These are phyloP conservation scores for Buceros bicornis DNA, from an alignment of 2,797 vertebrate species.

Conservation along the genomic window DNA sequence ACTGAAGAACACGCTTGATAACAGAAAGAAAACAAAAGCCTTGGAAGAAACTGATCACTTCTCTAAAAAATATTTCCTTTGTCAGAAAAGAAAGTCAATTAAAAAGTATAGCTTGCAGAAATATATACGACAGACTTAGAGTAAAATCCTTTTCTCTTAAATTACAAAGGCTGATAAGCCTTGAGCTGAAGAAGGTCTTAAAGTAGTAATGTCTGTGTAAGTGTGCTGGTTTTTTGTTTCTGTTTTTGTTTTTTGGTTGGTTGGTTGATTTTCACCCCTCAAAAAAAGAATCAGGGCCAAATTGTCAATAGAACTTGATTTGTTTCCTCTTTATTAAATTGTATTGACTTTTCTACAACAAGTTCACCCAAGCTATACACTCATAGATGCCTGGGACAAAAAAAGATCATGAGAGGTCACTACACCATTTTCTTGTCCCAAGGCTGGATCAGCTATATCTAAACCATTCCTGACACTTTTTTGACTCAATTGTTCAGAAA, in stretches of 20 bases:
- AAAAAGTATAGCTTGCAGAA: background rate
- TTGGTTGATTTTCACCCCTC: background rate
- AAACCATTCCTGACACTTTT: background rate
- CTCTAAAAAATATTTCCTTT: background rate
- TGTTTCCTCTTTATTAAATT: conserved; percentile 3
- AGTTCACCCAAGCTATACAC: background rate
- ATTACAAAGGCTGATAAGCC: background rate
- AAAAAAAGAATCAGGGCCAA: background rate
- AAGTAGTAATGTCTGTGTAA: background rate
- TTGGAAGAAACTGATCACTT: background rate
- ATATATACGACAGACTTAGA: background rate
- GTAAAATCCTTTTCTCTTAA: background rate
- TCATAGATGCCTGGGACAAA: background rate
- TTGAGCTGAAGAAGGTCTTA: background rate
- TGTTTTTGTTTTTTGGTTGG: too few species aligned
- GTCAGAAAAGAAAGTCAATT: background rate
- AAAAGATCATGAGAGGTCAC: background rate
- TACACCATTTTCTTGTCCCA: background rate
- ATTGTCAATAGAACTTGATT: background rate
- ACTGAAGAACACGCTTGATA: background rate
- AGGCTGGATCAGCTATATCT: background rate
- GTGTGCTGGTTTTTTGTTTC: too few species aligned
- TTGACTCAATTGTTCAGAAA: background rate
- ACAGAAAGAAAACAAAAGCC: background rate
- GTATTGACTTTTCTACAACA: background rate